Base-by-base conservation (phyloP, 2,113 vertebrate species). In the Papio anubis region DNA sequence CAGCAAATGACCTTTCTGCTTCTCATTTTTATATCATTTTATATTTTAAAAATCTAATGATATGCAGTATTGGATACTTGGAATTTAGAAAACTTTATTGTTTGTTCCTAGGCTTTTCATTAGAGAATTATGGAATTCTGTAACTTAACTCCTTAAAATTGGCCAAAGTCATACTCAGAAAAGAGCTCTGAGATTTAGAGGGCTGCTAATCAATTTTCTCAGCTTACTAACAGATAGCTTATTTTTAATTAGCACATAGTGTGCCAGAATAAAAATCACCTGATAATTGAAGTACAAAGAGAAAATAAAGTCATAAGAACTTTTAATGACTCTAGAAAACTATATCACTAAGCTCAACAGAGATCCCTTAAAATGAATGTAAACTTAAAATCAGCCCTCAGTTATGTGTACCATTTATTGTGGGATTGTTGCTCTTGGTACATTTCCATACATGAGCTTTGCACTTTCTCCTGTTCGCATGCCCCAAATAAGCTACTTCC, bases 351-450 rank as follows among this genome's bases (percentile, higher is more conserved):
- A 98, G 35, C 40, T 23, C 79, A 50, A 90, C 45, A 2, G 64
- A 97, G 73, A 98, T 98, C 68, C 20, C 43, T 95, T 52, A 78
- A 91, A 96, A 89, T 38, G 93, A 79, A 75, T 17, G 20, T 93
- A 75, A 97, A 97, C 73, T 86, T 92, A 92, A 78, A 97, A 73
- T 23, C 86, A 94, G 2, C 12, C 45, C 38, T 72, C 85, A 97
- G 50, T 68, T 27, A 79, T 30, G 6, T 84, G 57, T 88, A n/a
- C 66, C 55, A 8, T 61, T 96, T 83, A 97, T 76, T 99, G 99
- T 99, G 99, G 98, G 99, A 99, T 98, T 97, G 96, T 98, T 98
- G 98, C 96, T 98, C 95, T 81, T 40, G 18, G 79, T 97, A 81
- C 92, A 97, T 99, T 99, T 99, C 98, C 99, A 98, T 98, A 95